Conservation (phyloP, 1,140 invertebrate genomes). For the Penaeus japonicus region DNA sequence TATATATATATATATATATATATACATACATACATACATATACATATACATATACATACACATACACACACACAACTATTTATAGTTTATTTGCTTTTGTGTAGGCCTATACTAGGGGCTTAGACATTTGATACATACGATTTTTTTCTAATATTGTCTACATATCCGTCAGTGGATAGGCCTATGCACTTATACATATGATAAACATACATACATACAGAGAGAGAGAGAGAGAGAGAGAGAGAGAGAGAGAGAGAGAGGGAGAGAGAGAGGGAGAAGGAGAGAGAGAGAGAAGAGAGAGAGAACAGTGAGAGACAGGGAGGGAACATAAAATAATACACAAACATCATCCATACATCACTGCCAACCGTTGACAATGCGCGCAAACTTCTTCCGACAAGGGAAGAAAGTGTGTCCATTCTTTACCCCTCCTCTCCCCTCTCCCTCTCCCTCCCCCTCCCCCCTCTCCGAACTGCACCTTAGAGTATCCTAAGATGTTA, state of each 20-base stretch:
- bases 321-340: neutral
- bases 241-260: no score
- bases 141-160: neutral
- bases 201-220: no score
- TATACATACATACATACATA: neutral
- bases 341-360: neutral
- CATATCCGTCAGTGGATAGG: neutral
- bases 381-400: neutral
- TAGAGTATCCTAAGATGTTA: no score
- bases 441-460: no score
- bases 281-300: no score
- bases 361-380: neutral
- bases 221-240: neutral
- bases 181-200: neutral
- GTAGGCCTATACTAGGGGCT: neutral
- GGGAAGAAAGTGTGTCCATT: neutral
- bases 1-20: neutral
- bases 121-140: neutral
- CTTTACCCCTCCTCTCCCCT: neutral
- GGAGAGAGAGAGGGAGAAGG: neutral
- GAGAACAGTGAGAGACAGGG: neutral
- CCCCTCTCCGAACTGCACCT: no score
- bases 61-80: neutral
- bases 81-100: no score
- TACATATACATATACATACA: no score